Conservation (phyloP, 2,888 invertebrate species). For the Periphyllus acericola region DNA sequence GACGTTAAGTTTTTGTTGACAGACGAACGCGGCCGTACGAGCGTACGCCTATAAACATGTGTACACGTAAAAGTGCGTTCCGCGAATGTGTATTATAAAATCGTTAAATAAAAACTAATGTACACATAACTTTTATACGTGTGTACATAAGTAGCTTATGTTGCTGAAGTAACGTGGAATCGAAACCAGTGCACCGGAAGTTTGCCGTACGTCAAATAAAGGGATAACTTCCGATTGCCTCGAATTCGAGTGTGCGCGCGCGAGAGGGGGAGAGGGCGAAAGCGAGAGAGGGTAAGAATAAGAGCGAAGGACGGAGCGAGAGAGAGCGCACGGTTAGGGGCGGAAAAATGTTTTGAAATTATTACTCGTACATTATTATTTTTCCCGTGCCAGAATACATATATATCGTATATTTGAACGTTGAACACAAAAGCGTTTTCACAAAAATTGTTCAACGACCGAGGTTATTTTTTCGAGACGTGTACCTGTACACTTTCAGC, state of each 20-base stretch:
- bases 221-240: constrained; percentile 41
- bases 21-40: not conserved
- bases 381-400: not conserved
- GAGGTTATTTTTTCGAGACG: constrained; percentile 7
- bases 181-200: constrained; percentile 38
- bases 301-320: not conserved
- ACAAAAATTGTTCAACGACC: not conserved
- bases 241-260: not conserved
- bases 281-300: constrained; percentile 10
- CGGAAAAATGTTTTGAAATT: constrained; percentile 11
- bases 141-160: constrained; percentile 1
- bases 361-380: constrained; percentile 17
- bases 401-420: not conserved
- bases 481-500: not conserved
- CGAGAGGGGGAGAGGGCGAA: constrained; percentile 2
- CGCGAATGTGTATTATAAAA: not conserved
- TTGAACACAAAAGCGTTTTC: constrained; percentile 10
- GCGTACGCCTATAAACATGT: not conserved
- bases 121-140: not conserved
- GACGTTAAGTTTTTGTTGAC: constrained; percentile 3
- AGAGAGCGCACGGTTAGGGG: not conserved
- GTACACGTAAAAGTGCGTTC: not conserved
- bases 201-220: constrained; percentile 47
- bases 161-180: constrained; percentile 23
- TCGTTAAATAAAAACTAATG: not conserved